phyloP scores from a whole-genome alignment of 2,888 invertebrate genomes.

The Brachynemurus nebulosus region DNA sequence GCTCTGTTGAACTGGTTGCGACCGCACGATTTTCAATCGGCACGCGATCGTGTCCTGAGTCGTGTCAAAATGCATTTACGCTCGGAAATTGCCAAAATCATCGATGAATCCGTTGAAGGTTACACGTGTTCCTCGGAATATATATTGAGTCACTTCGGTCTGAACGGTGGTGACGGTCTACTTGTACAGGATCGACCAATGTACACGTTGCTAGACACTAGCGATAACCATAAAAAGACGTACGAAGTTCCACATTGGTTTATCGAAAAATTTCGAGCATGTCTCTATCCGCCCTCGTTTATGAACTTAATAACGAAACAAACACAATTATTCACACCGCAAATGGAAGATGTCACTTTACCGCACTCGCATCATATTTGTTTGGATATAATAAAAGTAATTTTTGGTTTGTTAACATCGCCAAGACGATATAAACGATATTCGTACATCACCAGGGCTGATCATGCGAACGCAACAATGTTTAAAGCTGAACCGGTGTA shows the following conservation, averaged over 20 bases:
- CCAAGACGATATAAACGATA: slow-evolving; percentile 18
- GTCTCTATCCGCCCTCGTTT: slow-evolving; percentile 47
- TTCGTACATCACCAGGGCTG: slow-evolving; percentile 25
- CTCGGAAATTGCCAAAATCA: slow-evolving; percentile 37
- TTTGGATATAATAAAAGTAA: slow-evolving; percentile 45
- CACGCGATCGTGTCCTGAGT: slow-evolving; percentile 49
- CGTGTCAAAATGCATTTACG: slow-evolving; percentile 43
- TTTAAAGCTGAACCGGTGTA: slow-evolving; percentile 16
- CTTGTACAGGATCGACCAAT: neutral
- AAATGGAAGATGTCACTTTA: slow-evolving; percentile 53
- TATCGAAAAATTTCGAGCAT: slow-evolving; percentile 42
- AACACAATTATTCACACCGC: slow-evolving; percentile 50
- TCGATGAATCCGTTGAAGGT: slow-evolving; percentile 47
- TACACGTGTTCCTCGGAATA: slow-evolving; percentile 36
- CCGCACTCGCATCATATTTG: slow-evolving; percentile 44
- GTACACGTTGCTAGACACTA: neutral
- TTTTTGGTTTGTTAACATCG: slow-evolving; percentile 32
- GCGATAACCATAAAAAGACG: slow-evolving; percentile 13
- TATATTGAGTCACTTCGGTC: neutral
- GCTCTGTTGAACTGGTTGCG: slow-evolving; percentile 63
- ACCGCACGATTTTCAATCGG: slow-evolving; percentile 52
- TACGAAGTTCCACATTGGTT: slow-evolving; percentile 47
- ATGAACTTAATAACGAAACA: slow-evolving; percentile 53
- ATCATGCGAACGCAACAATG: slow-evolving; percentile 18
- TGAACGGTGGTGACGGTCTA: neutral